Evolutionary conservation across 2,113 vertebrate species (phyloP).

Genomic region (Hydrolagus affinis): DNA sequence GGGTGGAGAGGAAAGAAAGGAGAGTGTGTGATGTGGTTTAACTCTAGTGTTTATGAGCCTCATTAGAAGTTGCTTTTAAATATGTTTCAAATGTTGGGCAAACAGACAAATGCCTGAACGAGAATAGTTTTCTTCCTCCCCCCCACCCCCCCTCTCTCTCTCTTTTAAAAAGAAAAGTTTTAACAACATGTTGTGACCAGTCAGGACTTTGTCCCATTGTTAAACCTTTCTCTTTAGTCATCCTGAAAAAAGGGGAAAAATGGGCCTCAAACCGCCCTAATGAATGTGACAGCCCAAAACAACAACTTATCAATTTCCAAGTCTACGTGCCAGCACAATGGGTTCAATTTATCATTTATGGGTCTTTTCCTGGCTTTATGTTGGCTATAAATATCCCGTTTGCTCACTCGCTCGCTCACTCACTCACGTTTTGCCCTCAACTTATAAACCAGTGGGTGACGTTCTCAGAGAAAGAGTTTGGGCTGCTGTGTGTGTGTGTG

Average conservation of each 20-base stretch:
- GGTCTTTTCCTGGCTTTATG: slow-evolving; percentile 18
- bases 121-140: background rate
- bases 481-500: too few relatives aligned
- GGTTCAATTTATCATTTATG: background rate
- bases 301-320: background rate
- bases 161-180: too few relatives aligned
- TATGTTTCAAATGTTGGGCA: background rate
- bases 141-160: too few relatives aligned
- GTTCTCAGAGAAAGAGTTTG: too few relatives aligned
- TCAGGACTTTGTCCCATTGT: too few relatives aligned
- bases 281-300: background rate
- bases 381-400: slow-evolving; percentile 15
- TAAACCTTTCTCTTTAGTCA: too few relatives aligned
- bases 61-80: background rate
- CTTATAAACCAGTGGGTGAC: too few relatives aligned
- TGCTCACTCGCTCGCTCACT: too few relatives aligned
- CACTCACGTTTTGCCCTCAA: too few relatives aligned
- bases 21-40: background rate
- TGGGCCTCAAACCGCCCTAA: background rate
- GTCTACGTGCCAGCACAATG: background rate
- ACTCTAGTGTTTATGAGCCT: background rate
- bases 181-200: too few relatives aligned
- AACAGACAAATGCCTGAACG: background rate
- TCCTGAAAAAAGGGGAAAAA: too few relatives aligned
- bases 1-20: background rate